Evolutionary conservation across 53 echinoderm and acorn worm species (phyloP), one percentile per base, ranked within the genome.

Genomic region (Hippasteria phrygiana): DNA sequence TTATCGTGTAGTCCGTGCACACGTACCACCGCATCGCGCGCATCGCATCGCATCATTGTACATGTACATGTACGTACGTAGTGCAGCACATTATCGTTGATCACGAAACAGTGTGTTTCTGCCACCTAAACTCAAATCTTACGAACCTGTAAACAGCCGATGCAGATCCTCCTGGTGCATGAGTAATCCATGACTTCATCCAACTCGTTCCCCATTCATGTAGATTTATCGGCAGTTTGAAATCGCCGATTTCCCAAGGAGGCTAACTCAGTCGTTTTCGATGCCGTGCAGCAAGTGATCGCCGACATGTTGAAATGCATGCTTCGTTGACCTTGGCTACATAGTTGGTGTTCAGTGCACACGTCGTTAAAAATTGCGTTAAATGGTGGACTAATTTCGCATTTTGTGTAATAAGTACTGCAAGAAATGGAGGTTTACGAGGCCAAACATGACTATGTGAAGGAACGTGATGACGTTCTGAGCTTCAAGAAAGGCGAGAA

Each of bases 401-500:
- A 50, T 50, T 45, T 46, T 3, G 17, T 50, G 4, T 64, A 29
- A 26, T 43, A 1, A 5, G 14, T 28, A 65, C 29, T 27, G 1
- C 8, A 8, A 33, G 32, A 4, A 13, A 96, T 96, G 98, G 98
- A 94, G 62, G 72, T 93, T n/a, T 98, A 87, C 74, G 92, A 95
- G 65, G 98, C 98, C 1, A 95, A 96, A 35, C 93, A 80, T 74
- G 94, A 94, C 73, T 98, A 98, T 71, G 85, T 7, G 46, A 93
- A 84, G 71, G 92, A 96, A 73, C 88, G 92, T 24, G 93, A 94
- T 51, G 98, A 95, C 78, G 95, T 98, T 47, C 77, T 98, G 69
- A 98, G 94, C 87, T 98, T 98, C 55, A 87, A 88, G 8, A 94
- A 91, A 88, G 98, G 98, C 6, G 98, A 98, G 62, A 87, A 87